Percentiles rank a stretch among this genome's conserved stretches.
Conservation (phyloP, 2,797 vertebrate genomes). For the Anableps anableps region DNA sequence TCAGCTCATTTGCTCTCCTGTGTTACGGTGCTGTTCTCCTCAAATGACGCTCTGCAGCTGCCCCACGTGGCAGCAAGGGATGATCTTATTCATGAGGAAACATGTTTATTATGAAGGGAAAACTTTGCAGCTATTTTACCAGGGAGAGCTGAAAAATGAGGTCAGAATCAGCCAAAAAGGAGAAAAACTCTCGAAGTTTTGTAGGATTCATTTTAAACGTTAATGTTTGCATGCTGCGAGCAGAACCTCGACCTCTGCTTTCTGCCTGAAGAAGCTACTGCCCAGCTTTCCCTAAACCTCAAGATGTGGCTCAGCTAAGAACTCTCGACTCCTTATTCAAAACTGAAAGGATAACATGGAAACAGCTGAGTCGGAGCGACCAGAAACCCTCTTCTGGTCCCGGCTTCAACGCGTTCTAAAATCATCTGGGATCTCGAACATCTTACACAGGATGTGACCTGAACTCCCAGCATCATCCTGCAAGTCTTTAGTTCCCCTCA, state of each 20-base stretch:
- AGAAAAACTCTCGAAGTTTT: not conserved
- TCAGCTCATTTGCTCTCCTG: too few species aligned
- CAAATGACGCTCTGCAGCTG: too few species aligned
- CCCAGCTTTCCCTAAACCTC: not conserved
- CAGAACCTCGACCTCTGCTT: not conserved
- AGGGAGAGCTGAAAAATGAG: not conserved
- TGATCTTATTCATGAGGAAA: not conserved
- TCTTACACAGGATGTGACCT: too few species aligned
- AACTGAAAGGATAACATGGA: not conserved
- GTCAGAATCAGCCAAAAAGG: not conserved
- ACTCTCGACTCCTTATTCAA: not conserved
- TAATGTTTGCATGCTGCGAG: not conserved
- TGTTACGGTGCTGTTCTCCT: too few species aligned
- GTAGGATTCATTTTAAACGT: not conserved
- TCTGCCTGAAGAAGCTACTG: not conserved
- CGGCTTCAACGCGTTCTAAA: too few species aligned
- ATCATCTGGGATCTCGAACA: too few species aligned
- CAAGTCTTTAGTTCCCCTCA: too few species aligned
- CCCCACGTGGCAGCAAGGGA: too few species aligned
- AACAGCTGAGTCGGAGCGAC: not conserved
- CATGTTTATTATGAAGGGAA: not conserved
- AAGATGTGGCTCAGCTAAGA: not conserved
- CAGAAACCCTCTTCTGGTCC: too few species aligned
- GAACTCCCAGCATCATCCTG: too few species aligned
- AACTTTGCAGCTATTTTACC: not conserved